Evolutionary conservation across 1,140 invertebrate species (phyloP), one percentile per base, ranked within the genome.

Genomic region (Sycophila sp.): DNA sequence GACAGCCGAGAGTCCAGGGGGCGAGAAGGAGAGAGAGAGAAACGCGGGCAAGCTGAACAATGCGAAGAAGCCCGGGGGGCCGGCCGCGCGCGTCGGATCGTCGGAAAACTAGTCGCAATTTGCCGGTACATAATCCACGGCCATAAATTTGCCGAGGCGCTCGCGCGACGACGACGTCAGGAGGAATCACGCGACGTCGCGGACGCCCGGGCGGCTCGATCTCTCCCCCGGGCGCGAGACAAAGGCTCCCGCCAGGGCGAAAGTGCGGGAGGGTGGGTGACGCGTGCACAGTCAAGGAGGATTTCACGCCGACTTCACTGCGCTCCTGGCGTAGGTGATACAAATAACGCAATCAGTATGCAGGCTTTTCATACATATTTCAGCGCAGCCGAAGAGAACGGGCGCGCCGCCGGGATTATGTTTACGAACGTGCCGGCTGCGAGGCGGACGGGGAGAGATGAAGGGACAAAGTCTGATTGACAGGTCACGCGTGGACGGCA

Each of bases 291-390:
- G 42, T 34, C 4, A 2, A 28, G 69, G 62, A 63, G 66, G 73
- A 73, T 72, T 59, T 67, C 62, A 47, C n/a, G 51, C 30, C 70
- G 55, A 75, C 64, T 75, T 56, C 47, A 6, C 45, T 17, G 17
- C n/a, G n/a, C n/a, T n/a, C n/a, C n/a, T n/a, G n/a, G n/a, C n/a
- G n/a, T 78, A 78, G 76, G 77, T 81, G 78, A 83, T 84, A 85
- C 83, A 84, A 86, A 85, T 81, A 82, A 82, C 78, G 76, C 77
- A 85, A 85, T 85, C 78, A 83, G 81, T 85, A 85, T 85, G 81
- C 81, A 78, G 73, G 74, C 72, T 75, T 80, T 80, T 84, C 82
- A 86, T 84, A 81, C 81, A 85, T 86, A 85, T 85, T 85, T 83
- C 80, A 85, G 74, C 36, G 17, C 15, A 7, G 10, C 13, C 45